Conservation (phyloP, 2,113 vertebrate species). For the Otolemur garnettii region DNA sequence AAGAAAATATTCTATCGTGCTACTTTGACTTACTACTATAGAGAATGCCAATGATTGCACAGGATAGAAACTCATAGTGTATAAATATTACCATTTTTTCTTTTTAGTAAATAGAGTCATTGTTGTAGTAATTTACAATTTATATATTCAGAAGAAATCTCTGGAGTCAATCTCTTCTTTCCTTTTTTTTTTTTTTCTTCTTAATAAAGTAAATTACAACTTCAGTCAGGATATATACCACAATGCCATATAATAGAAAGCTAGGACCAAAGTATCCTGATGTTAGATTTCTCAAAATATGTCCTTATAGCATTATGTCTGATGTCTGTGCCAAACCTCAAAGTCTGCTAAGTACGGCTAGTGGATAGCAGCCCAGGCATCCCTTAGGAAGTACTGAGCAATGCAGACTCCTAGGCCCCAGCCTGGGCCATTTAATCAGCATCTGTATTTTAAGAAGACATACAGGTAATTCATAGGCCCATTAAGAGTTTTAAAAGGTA, state of each 20-base stretch:
- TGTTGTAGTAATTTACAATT: constrained; percentile 28
- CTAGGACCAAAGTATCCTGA: neutral
- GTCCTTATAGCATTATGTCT: neutral
- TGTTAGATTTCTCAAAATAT: neutral
- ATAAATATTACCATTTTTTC: neutral
- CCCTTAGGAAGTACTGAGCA: neutral
- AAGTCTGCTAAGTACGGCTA: too few relatives aligned
- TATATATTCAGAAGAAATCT: neutral
- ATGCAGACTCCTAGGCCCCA: neutral
- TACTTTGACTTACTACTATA: neutral
- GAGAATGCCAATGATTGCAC: neutral
- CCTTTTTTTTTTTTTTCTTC: neutral
- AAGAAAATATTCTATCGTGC: neutral
- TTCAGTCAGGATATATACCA: neutral
- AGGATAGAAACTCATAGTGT: neutral
- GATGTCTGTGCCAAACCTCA: neutral
- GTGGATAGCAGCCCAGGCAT: neutral
- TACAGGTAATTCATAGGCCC: neutral
- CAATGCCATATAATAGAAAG: neutral
- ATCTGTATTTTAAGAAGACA: neutral
- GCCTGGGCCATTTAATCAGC: neutral
- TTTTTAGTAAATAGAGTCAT: neutral
- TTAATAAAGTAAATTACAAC: neutral
- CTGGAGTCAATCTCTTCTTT: neutral
- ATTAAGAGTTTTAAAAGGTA: neutral